Base-by-base conservation (phyloP, 2,888 invertebrate species). In the Melinaea menophilus region DNA sequence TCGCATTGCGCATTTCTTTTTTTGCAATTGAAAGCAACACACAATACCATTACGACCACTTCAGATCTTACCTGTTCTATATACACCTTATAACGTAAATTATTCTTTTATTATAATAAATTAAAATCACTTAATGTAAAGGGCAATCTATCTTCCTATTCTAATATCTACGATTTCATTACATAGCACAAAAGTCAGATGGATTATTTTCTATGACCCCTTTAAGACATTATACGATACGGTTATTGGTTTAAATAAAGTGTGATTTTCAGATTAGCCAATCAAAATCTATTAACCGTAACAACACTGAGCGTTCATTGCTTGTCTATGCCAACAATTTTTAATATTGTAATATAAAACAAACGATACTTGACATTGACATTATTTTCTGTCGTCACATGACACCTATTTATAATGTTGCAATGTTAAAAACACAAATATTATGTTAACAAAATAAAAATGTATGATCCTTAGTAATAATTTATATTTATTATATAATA, bases 351-450 rank as follows among this genome's bases (percentile, higher is more conserved):
- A 59, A 64, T 41, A 22, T 55, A 64, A 55, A 65, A 65, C 67
- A 57, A 45, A 41, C 51, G 33, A 58, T 59, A 35, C 37, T 57
- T 69, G 65, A 69, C 65, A 54, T 69, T 69, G 65, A 63, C 65
- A 57, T 51, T 61, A 62, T 48, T 57, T 37, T 59, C 55, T 62
- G 48, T 66, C 69, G 70, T 71, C 70, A 68, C 69, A 70, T 67
- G 68, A 69, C 67, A 65, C 9, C 33, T 65, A 5, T 46, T 54
- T 11, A 4, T 3, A 63, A 58, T 67, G 62, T 60, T 64, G 56
- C 66, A 46, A 61, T 31, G 2, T 47, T 47, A n/a, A 22, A 22
- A 22, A 22, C 22, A 22, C 1, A 22, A 22, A 22, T 22, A 22
- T 22, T 22, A 22, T 22, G 22, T 22, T 22, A 22, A 22, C 22